Conservation (phyloP, 1,140 invertebrate species). For the Sycophaga agraensis region DNA sequence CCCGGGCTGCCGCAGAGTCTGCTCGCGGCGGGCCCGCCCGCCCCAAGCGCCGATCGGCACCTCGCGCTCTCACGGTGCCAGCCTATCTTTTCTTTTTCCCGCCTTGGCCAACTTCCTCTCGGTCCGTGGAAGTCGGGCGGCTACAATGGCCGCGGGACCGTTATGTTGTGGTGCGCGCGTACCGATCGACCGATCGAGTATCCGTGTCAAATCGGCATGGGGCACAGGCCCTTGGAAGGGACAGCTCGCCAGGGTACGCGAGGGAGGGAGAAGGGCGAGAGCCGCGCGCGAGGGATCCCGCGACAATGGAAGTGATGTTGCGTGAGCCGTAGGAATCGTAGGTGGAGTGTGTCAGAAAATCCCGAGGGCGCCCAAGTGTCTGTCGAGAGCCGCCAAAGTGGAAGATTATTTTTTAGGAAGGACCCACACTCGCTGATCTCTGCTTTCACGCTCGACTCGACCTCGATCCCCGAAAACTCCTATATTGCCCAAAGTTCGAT, state of each 20-base stretch:
- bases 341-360: slow-evolving; percentile 15
- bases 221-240: slow-evolving; percentile 16
- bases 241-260: background rate
- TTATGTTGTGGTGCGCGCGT: too few relatives aligned
- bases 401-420: slow-evolving; percentile 43
- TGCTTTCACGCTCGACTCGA: slow-evolving; percentile 47
- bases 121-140: too few relatives aligned
- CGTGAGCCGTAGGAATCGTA: background rate
- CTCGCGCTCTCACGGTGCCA: too few relatives aligned
- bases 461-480: slow-evolving; percentile 36
- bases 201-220: slow-evolving; percentile 18
- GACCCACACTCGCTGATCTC: slow-evolving; percentile 39
- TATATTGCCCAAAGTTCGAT: slow-evolving; percentile 30
- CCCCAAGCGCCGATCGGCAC: too few relatives aligned
- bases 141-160: too few relatives aligned
- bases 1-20: too few relatives aligned
- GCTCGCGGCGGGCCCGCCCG: too few relatives aligned
- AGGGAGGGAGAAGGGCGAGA: slow-evolving; percentile 2
- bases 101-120: too few relatives aligned
- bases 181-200: slow-evolving; percentile 20
- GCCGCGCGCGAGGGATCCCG: slow-evolving; percentile 29
- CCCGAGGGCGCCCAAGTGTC: slow-evolving; percentile 28
- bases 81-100: too few relatives aligned
- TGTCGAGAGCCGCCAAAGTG: background rate
- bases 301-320: slow-evolving; percentile 38